Evolutionary conservation across 2,113 vertebrate species (phyloP).

Genomic region (Hemiprocne comata): DNA sequence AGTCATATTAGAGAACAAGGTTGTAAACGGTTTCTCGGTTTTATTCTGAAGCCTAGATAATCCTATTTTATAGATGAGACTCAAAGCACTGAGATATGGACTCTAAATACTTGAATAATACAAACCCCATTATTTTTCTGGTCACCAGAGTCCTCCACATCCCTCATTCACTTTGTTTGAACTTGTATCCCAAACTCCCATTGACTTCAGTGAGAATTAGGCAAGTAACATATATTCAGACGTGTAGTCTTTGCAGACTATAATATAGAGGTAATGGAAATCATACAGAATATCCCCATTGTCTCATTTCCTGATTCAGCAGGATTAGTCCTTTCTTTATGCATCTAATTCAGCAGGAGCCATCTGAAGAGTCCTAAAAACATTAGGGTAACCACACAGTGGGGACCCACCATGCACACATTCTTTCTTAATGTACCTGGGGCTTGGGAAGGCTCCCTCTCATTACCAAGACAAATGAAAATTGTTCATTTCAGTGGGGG

Average conservation of each 20-base stretch:
- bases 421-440: conserved; percentile 12
- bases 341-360: not conserved
- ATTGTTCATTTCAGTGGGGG: not conserved
- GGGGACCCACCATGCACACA: not conserved
- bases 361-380: conserved; percentile 15
- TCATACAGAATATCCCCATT: not conserved
- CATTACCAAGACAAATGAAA: conserved; percentile 6
- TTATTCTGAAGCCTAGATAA: not conserved
- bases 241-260: not conserved
- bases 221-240: not conserved
- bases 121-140: not conserved
- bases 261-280: not conserved
- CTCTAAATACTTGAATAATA: not conserved
- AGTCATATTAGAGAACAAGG: not conserved
- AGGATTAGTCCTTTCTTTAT: conserved; percentile 5
- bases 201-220: not conserved
- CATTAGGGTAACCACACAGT: not conserved
- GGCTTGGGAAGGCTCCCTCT: not conserved
- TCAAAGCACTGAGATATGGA: not conserved
- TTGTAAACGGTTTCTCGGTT: not conserved
- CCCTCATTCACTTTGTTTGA: not conserved
- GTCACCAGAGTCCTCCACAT: not conserved
- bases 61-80: not conserved
- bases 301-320: conserved; percentile 51
- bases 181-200: not conserved